Percentiles rank a stretch among this genome's conserved stretches.
phyloP scores from a whole-genome alignment of 2,113 vertebrate genomes.

The Bubo bubo region DNA sequence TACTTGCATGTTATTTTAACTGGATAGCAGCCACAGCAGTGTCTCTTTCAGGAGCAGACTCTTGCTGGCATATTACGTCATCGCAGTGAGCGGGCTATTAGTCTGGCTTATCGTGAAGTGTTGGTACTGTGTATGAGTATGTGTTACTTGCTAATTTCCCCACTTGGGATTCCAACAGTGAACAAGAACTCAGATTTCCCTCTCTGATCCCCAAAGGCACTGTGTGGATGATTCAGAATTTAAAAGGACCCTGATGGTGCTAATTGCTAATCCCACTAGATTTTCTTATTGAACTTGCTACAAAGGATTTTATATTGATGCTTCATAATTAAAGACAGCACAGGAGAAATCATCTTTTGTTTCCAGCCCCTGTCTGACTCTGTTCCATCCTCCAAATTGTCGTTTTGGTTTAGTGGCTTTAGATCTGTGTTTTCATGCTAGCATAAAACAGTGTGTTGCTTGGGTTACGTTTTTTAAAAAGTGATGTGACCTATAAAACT shows the following conservation, averaged over 20 bases:
- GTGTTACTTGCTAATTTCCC: not conserved
- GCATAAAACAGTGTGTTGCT: not conserved
- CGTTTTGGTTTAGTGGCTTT: constrained; percentile 7
- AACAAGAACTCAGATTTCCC: constrained; percentile 4
- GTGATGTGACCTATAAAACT: constrained; percentile 26
- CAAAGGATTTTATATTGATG: not conserved
- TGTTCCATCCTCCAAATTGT: not conserved
- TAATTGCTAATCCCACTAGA: not conserved
- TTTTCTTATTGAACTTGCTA: not conserved
- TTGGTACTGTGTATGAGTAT: not conserved
- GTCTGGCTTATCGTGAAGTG: not conserved
- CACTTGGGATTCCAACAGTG: not conserved
- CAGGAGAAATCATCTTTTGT: constrained; percentile 5
- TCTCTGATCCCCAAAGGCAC: not conserved
- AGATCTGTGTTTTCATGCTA: not conserved
- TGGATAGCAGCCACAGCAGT: not conserved
- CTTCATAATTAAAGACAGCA: constrained; percentile 17
- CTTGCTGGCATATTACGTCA: not conserved
- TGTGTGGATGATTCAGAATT: not conserved
- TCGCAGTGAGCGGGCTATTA: not conserved
- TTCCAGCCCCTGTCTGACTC: not conserved
- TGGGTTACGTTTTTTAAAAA: not conserved
- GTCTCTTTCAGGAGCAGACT: not conserved
- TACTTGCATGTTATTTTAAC: not conserved
- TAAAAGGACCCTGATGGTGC: not conserved